Conservation (phyloP, 2,797 vertebrate species). For the Cetoscarus ocellatus region DNA sequence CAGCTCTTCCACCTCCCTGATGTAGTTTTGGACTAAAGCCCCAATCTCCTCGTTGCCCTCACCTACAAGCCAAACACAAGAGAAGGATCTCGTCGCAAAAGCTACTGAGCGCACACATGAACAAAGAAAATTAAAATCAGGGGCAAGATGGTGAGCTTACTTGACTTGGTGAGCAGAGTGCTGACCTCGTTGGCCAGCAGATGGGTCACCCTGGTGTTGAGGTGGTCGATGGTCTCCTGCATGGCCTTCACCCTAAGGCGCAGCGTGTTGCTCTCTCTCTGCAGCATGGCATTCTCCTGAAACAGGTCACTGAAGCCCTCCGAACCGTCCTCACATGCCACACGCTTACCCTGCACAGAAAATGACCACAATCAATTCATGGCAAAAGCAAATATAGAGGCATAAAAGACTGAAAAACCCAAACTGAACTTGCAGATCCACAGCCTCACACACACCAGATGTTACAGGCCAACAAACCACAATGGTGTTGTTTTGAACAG, state of each 20-base stretch:
- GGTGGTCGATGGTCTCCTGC: constrained; percentile 97
- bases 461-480: constrained; percentile 21
- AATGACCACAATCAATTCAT: background rate
- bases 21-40: constrained; percentile 94
- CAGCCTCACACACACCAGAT: background rate
- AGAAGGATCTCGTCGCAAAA: constrained; percentile 1
- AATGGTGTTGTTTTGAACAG: constrained; percentile 26
- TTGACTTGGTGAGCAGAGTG: constrained; percentile 91
- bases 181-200: constrained; percentile 94
- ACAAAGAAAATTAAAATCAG: background rate
- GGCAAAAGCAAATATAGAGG: too few species aligned
- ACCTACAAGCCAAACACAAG: constrained; percentile 74
- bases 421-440: background rate
- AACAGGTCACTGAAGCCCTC: constrained; percentile 94
- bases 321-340: constrained; percentile 89
- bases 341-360: constrained; percentile 91
- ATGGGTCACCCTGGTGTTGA: constrained; percentile 93
- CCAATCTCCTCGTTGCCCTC: constrained; percentile 94
- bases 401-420: too few species aligned
- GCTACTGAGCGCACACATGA: background rate
- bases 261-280: constrained; percentile 91
- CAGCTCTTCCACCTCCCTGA: constrained; percentile 95
- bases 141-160: constrained; percentile 64
- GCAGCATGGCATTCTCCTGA: constrained; percentile 94
- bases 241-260: constrained; percentile 95